Evolutionary conservation across 1,140 invertebrate species (phyloP), one percentile per base, ranked within the genome.

Genomic region (Danaus melanippus): DNA sequence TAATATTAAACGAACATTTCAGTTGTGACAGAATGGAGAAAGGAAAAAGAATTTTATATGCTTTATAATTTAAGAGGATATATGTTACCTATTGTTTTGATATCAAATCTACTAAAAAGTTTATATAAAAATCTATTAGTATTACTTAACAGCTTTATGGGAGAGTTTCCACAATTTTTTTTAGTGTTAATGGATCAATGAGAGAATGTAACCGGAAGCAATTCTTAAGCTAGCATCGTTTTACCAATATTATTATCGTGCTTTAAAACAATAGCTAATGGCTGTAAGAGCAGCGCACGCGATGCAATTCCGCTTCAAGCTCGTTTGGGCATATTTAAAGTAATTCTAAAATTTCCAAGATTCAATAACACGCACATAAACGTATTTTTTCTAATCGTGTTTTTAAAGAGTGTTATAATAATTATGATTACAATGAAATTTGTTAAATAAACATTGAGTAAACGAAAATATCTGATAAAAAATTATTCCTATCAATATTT

Each of bases 1-100:
- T 83, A 82, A 83, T 82, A 84, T 83, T 79, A 81, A 83, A 82
- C 76, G 79, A 85, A 83, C 71, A 79, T 76, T 79, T 81, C 77
- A 76, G 77, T 80, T 85, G 79, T 84, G 77, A 81, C 73, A 80
- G 83, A 82, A 82, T 85, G 79, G 79, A 76, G 76, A 78, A 78
- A 82, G 81, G 54, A 44, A 44, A 15, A 12, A 45, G 21, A 42
- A 53, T 53, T 32, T 53, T 45, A 46, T 46, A 46, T 15, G 10
- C 9, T 10, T 46, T 12, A 46, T 46, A 46, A 46, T 46, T 46
- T 4, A 46, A 46, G 21, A 3, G 7, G 5, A 0, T 32, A 1
- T 32, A 7, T 0, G 21, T 32, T 32, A 32, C 6, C 21, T 32
- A 7, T 32, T 32, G 21, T 32, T 32, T 32, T 32, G 21, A 32